Evolutionary conservation across 2,797 vertebrate species (phyloP), one percentile per base, ranked within the genome.

Genomic region (Spinus olivaceus): DNA sequence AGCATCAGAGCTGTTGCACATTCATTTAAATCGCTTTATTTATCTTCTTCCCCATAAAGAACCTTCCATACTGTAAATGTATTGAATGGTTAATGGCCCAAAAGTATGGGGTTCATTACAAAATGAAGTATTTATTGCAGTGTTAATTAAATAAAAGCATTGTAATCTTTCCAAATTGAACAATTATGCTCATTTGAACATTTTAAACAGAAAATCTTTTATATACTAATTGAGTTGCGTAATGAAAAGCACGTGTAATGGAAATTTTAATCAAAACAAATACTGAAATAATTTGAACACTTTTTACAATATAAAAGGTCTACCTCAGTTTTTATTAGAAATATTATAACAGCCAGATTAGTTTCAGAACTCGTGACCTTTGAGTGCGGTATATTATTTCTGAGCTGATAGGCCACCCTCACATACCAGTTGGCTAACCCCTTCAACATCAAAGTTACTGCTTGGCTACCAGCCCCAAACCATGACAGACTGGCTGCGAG

Each of bases 371-470:
- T 96, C 91, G 78, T 98, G 98, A 98, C 98, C 98, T 97, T 97
- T 97, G 97, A 97, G 97, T 92, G 93, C 92, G 94, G 97, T 98
- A 96, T 98, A 97, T 97, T 98, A 98, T 98, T 99, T 98, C 97
- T 97, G 98, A 98, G 97, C 98, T 97, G 97, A 98, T 98, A 97
- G 98, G 98, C 98, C 98, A 98, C 98, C 98, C 98, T 98, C 97
- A 86, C 97, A 98, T 98, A 98, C 98, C 98, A 98, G 98, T 98
- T 98, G 98, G 98, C 98, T 98, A 98, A 98, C 98, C 97, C 98
- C 97, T 98, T 98, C 97, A 96, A 98, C 98, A 98, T 99, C 98
- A 99, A 99, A 99, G 98, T 98, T 98, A 98, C 98, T 98, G 98
- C 97, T 98, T 99, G 99, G 99, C 98, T 97, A 96, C 90, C 87